Evolutionary conservation across 92 coral and sea anemone genomes (phyloP).

Genomic region (Epizoanthus ramosus): DNA sequence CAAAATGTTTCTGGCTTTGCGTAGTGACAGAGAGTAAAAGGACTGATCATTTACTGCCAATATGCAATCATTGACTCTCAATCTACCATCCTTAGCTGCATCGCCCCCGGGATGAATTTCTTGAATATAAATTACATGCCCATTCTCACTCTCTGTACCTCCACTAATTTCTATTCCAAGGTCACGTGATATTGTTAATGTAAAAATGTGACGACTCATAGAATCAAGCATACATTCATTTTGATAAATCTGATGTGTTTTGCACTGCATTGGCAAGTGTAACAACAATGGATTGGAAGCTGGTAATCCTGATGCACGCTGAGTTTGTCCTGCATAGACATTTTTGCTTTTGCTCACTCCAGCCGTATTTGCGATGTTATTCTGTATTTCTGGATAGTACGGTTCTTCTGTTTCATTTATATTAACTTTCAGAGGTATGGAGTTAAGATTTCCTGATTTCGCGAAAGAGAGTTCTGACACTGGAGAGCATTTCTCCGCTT

Average conservation of each 20-base stretch:
- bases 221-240: too few species aligned
- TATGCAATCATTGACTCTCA: neutral
- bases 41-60: neutral
- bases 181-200: neutral
- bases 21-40: neutral
- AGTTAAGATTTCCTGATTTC: too few species aligned
- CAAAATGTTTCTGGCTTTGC: neutral
- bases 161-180: neutral
- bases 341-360: too few species aligned
- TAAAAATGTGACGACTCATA: neutral
- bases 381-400: too few species aligned
- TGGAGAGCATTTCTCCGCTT: too few species aligned
- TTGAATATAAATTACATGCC: constrained; percentile 4
- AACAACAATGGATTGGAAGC: neutral
- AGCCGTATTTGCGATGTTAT: too few species aligned
- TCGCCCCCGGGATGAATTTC: neutral
- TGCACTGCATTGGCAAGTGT: neutral
- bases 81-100: neutral
- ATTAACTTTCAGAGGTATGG: too few species aligned
- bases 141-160: neutral
- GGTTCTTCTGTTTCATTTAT: too few species aligned
- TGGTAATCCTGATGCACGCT: neutral
- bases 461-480: too few species aligned
- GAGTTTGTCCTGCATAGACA: too few species aligned
- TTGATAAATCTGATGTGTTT: neutral